Base-by-base conservation (phyloP, 2,113 vertebrate genomes). In the Scartelaos histophorus region DNA sequence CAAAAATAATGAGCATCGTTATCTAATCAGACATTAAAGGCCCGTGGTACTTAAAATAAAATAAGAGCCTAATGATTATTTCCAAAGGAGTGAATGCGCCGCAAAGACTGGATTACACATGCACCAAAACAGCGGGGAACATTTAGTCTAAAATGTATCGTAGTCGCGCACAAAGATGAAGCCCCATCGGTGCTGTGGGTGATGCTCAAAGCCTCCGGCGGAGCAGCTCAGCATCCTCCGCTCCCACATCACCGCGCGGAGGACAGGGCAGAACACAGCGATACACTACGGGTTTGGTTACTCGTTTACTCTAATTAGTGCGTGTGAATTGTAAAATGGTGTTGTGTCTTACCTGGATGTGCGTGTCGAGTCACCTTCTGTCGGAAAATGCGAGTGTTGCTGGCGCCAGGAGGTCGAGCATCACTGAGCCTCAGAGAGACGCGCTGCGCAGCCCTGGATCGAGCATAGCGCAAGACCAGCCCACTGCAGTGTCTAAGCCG, bases 401-500 rank as follows among this genome's bases (percentile, higher is more conserved):
- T 21, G 85, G 60, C n/a, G 79, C 58, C 61, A 73, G 51, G 83
- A 67, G 79, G 72, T 76, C 69, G 78, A 29, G 78, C 87, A 88
- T 90, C 89, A 72, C 85, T 85, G 67, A 12, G 68, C 57, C 75
- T 72, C 83, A 13, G 34, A 38, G 78, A 75, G 22, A 66, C 11
- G 73, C 10, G 76, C 21, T 73, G 66, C 74, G 66, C 68, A 58
- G 86, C 91, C 91, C 88, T 82, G 86, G 87, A 91, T 90, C 87
- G 70, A 87, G 91, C 46, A 85, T 88, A 85, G 66, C 29, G 4
- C 29, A 56, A 70, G 21, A 43, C 46, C 25, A 78, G 67, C 80
- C 78, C 87, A 89, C 88, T 92, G 91, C 89, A 64, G 90, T 76
- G 38, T 78, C n/a, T n/a, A n/a, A n/a, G n/a, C n/a, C n/a, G n/a